Evolutionary conservation across 2,888 invertebrate genomes (phyloP).

Genomic region (Flexamia atlantica): DNA sequence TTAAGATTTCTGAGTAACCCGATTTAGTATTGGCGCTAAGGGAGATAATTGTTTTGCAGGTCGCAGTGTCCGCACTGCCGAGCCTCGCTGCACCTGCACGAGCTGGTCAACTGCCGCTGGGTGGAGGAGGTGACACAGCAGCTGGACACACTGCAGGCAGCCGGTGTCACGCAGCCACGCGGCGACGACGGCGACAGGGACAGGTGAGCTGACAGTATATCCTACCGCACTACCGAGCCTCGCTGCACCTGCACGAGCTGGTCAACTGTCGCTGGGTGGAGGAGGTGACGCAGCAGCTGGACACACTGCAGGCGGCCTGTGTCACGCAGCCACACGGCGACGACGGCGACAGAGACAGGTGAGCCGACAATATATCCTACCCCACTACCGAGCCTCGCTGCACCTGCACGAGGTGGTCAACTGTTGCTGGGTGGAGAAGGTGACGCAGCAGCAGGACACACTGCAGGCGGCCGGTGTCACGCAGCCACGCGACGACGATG

Average conservation of each 20-base stretch:
- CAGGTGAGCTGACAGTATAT: constrained; percentile 77
- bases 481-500: constrained; percentile 75
- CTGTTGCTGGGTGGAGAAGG: constrained; percentile 91
- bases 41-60: too few species aligned
- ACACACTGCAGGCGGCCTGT: constrained; percentile 85
- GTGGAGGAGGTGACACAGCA: constrained; percentile 95
- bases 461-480: constrained; percentile 77
- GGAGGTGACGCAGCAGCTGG: constrained; percentile 95
- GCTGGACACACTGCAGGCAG: constrained; percentile 90
- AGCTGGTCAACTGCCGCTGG: constrained; percentile 92
- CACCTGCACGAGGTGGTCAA: constrained; percentile 95
- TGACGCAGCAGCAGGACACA: constrained; percentile 94
- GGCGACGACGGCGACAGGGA: constrained; percentile 82
- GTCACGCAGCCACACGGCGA: constrained; percentile 74
- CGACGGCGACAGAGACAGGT: constrained; percentile 84
- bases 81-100: constrained; percentile 91
- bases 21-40: too few species aligned
- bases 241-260: constrained; percentile 92
- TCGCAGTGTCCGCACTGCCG: constrained; percentile 96
- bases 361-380: constrained; percentile 75
- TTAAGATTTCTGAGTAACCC: too few species aligned
- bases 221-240: constrained; percentile 94
- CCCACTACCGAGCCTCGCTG: constrained; percentile 93
- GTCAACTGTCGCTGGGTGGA: constrained; percentile 92
- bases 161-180: constrained; percentile 54